phyloP scores from a whole-genome alignment of 2,797 vertebrate species.

The Choloepus didactylus region DNA sequence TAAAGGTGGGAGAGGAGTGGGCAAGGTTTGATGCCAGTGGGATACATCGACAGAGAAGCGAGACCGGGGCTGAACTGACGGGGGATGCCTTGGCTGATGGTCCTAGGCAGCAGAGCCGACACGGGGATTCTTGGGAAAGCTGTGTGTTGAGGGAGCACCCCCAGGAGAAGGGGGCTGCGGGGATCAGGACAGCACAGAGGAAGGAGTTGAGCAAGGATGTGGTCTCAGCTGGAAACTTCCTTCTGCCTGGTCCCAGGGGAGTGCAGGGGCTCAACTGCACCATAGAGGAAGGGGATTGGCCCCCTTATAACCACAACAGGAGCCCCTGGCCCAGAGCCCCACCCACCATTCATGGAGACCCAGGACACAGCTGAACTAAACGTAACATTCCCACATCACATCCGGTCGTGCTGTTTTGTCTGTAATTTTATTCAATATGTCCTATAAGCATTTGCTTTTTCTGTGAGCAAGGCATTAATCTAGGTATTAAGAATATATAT shows the following conservation, averaged over 20 bases:
- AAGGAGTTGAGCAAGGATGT: background rate
- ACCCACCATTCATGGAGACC: background rate
- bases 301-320: background rate
- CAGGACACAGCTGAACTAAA: background rate
- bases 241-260: background rate
- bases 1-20: background rate
- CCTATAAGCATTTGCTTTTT: background rate
- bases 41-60: background rate
- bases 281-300: background rate
- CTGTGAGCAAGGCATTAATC: background rate
- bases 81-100: background rate
- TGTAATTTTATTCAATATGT: background rate
- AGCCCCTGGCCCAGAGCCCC: background rate
- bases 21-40: background rate
- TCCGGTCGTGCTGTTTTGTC: background rate
- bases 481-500: background rate
- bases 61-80: background rate
- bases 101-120: background rate
- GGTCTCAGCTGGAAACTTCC: background rate
- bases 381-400: background rate
- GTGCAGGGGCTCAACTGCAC: background rate
- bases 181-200: background rate
- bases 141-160: background rate
- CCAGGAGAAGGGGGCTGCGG: background rate
- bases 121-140: rapidly evolving